phyloP scores from a whole-genome alignment of 2,113 vertebrate species.

The Spilogale gracilis region DNA sequence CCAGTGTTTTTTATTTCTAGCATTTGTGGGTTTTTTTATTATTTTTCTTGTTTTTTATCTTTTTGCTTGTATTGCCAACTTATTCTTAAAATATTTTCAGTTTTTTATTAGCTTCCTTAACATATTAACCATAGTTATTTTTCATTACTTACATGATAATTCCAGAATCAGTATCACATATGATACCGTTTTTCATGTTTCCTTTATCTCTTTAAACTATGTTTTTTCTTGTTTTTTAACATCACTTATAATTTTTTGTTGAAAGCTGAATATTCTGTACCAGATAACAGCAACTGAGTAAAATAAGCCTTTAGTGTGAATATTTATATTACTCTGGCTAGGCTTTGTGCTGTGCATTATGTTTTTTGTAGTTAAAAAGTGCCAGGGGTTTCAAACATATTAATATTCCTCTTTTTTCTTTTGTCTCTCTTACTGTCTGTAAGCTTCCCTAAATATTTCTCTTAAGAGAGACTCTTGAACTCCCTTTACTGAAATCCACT shows the following conservation, averaged over 20 bases:
- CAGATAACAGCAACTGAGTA: not conserved
- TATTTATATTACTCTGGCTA: not conserved
- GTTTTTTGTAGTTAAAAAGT: not conserved
- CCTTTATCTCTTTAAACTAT: not conserved
- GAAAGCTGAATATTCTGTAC: not conserved
- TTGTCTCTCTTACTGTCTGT: not conserved
- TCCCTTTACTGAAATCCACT: not conserved
- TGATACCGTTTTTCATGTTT: not conserved
- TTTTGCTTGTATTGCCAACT: not conserved
- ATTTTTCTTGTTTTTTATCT: not conserved
- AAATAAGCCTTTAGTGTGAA: not conserved
- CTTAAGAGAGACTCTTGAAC: not conserved
- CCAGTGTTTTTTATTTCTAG: not conserved
- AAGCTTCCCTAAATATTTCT: not conserved
- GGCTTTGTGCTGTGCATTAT: not conserved
- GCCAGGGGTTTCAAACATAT: not conserved
- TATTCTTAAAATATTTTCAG: not conserved
- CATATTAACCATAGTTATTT: not conserved
- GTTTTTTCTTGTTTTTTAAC: not conserved
- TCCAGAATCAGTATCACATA: not conserved
- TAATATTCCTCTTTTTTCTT: not conserved
- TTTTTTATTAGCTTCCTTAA: not conserved
- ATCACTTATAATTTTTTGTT: not conserved
- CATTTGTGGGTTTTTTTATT: not conserved
- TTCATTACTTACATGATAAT: not conserved